A percentile compares a stretch with the other conserved stretches of the same genome.
Conservation (phyloP, 2,888 invertebrate species). For the Phytoseiulus persimilis region DNA sequence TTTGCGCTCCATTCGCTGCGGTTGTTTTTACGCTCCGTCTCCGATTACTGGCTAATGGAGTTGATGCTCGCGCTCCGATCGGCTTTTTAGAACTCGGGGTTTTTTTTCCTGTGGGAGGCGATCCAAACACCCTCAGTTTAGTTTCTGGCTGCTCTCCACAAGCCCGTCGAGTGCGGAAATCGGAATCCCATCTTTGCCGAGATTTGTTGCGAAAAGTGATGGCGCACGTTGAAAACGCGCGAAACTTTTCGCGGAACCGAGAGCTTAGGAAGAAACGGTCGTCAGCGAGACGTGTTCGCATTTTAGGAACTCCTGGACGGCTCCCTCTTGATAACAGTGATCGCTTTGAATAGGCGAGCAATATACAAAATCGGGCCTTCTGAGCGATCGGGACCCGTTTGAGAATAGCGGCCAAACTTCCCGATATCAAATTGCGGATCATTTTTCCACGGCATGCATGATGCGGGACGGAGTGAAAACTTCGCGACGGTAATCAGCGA, state of each 20-base stretch:
- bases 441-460: background rate
- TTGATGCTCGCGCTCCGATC: background rate
- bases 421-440: background rate
- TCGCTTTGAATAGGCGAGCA: background rate
- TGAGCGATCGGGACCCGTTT: background rate
- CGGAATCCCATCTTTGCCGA: background rate
- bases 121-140: too few species aligned
- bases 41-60: background rate
- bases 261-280: background rate
- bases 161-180: background rate
- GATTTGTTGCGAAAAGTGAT: too few species aligned
- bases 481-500: background rate
- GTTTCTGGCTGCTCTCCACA: too few species aligned
- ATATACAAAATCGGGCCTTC: background rate
- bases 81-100: background rate
- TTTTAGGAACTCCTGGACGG: background rate
- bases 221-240: too few species aligned
- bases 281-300: background rate
- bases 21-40: background rate
- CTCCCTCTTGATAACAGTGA: background rate
- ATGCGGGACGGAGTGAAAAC: background rate
- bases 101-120: background rate
- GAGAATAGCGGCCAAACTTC: background rate
- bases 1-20: background rate
- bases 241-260: too few species aligned